Evolutionary conservation across 2,113 vertebrate species (phyloP), one percentile per base, ranked within the genome.

Genomic region (Ginglymostoma cirratum): DNA sequence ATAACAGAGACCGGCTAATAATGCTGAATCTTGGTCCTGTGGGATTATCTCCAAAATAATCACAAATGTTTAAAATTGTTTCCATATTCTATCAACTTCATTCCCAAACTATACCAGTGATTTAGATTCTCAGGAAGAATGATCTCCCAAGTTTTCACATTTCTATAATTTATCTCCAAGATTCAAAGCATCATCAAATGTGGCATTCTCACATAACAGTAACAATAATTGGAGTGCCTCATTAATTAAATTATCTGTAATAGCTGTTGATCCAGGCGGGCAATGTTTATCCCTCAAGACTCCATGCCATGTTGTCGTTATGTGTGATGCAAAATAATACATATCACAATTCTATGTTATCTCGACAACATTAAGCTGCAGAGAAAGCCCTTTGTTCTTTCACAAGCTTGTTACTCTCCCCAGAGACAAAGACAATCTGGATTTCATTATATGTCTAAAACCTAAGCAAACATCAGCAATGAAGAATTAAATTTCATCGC

Each of bases 381-480:
- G 67, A 34, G 27, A 48, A 72, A 42, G 27, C 69, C 52, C 66
- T 95, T 72, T 72, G 67, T 95, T 15, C 94, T 72, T 95, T 67
- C 24, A 21, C 94, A 95, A 52, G 72, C 94, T 48, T 72, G 67
- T 72, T 95, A 52, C 94, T 5, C 30, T 72, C 67, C 69, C 94
- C 69, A 30, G 94, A 95, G 94, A 52, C 10, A 72, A 52, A 95
- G 69, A 69, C 94, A 95, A 95, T 95, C 72, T 95, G 72, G 42
- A 95, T 95, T 95, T 72, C 94, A 95, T 95, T 76, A 72, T 52
- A 70, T 5, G 48, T n/a, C 94, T 95, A 95, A 95, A 48, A 72
- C 45, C 94, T 72, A n/a, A 72, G 94, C 94, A 95, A 95, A 95
- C 42, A 95, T 42, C 67, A 72, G 94, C 38, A 72, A 17, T 48